Base-by-base conservation (phyloP, 2,888 invertebrate species). In the Thereva nobilitata region DNA sequence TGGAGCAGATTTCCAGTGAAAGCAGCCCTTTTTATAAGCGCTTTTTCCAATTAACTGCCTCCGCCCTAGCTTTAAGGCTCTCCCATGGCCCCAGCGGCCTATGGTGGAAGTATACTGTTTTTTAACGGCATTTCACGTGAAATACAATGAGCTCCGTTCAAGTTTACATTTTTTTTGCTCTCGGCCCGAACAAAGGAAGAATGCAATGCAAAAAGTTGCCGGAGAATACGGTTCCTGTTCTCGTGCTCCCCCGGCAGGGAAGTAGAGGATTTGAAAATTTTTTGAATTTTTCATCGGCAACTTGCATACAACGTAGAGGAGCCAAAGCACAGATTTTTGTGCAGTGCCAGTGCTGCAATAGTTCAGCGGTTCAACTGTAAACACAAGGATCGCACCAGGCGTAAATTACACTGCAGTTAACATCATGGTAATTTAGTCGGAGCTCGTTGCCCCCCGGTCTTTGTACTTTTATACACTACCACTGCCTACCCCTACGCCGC, bases 161-260 rank as follows among this genome's bases (percentile, higher is more conserved):
- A 61, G 61, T 61, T 61, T 61, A 50, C 61, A 41, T 61, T 61
- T 50, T 54, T 38, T 61, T 61, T 61, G 40, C 50, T 61, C 61
- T 23, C 23, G 23, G n/a, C 50, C 50, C 50, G 61, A 61, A 50
- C 61, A 61, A 61, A 61, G 40, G 49, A 47, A 34, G 40, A 40
- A 41, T 41, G 50, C 61, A 61, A 61, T 61, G 50, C 23, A 61
- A 61, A 61, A 45, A 50, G 50, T 50, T 61, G 34, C 50, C 49
- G 61, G 61, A 61, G 50, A 61, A 61, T 61, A 61, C 61, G 50
- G 61, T 61, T 61, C 23, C 23, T 23, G 23, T 23, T 23, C 23
- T 23, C 23, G 23, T 1, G 23, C 23, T 23, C 23, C 23, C 23
- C 23, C 50, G 61, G 61, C 49, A 61, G 49, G 50, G 61, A 50